Percentiles rank a stretch among this genome's conserved stretches.
Evolutionary conservation across 2,113 vertebrate species (phyloP).

Genomic region (Tragelaphus buxtoni): DNA sequence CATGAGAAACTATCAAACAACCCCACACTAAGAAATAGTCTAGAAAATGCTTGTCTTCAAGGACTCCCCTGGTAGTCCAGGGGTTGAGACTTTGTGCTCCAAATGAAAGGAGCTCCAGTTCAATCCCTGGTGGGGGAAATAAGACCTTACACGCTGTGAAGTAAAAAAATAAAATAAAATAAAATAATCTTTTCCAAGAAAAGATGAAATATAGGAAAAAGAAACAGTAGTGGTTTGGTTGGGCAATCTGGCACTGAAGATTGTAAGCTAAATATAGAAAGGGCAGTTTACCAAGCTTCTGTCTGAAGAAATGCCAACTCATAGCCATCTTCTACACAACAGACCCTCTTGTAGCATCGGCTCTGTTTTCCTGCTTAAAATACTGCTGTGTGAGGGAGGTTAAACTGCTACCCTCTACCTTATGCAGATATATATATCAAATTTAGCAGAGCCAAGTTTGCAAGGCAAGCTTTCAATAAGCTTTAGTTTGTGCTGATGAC

Average conservation of each 20-base stretch:
- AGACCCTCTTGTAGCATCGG: background rate
- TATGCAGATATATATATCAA: background rate
- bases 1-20: background rate
- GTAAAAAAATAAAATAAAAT: background rate
- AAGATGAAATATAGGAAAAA: background rate
- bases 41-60: background rate
- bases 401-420: background rate
- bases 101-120: background rate
- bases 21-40: background rate
- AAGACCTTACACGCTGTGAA: background rate
- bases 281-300: background rate
- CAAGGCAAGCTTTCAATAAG: conserved; percentile 26
- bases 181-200: background rate
- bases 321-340: background rate
- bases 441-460: conserved; percentile 1
- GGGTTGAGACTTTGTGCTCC: background rate
- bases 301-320: background rate
- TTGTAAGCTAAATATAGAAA: background rate
- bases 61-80: background rate
- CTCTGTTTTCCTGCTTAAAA: background rate
- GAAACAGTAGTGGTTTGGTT: background rate
- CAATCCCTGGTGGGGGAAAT: background rate
- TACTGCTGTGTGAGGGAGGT: background rate
- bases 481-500: conserved; percentile 18
- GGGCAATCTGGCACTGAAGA: background rate